Base-by-base conservation (phyloP, 2,113 vertebrate species). In the Sylvilagus bachmani region DNA sequence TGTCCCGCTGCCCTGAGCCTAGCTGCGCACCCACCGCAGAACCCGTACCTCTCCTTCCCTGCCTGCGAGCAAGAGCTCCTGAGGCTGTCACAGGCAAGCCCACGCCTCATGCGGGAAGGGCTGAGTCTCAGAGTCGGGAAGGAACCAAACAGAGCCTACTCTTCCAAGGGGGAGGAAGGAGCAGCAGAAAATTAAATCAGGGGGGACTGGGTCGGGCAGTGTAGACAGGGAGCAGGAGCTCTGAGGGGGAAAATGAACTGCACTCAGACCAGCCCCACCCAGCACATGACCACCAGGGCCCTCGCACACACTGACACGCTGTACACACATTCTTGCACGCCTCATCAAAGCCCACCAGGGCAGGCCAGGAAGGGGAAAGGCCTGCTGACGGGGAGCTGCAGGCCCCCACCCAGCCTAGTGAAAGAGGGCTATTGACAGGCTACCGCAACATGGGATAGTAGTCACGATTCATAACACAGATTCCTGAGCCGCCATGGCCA, bases 361-460 rank as follows among this genome's bases (percentile, higher is more conserved):
- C 66, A 61, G 55, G 53, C 53, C n/a, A 17, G 33, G 53, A 62
- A 88, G 10, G 9, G 61, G 38, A 71, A 95, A 86, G 36, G 1
- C 16, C n/a, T 25, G 25, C 31, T 94, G 25, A 36, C 53, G 3
- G 5, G 73, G 61, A 67, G 25, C 38, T 53, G 25, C 24, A 33
- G 58, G 22, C 1, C 29, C 44, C 77, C 24, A 85, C 62, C 77
- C 74, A 96, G 78, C 44, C 17, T 66, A 85, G 14, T 77, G 81
- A 92, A 95, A 92, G 36, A 66, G 19, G 44, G 27, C 36, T 95
- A 87, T n/a, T 93, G 77, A 71, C 27, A 92, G n/a, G 29, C 22
- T 78, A n/a, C 49, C 24, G 81, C 44, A 87, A 69, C 21, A 31
- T 78, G 49, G 70, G 67, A 44, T 44, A 44, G 36, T 84, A 78